Conservation (phyloP, 2,797 vertebrate genomes). For the Neopelma chrysocephalum region DNA sequence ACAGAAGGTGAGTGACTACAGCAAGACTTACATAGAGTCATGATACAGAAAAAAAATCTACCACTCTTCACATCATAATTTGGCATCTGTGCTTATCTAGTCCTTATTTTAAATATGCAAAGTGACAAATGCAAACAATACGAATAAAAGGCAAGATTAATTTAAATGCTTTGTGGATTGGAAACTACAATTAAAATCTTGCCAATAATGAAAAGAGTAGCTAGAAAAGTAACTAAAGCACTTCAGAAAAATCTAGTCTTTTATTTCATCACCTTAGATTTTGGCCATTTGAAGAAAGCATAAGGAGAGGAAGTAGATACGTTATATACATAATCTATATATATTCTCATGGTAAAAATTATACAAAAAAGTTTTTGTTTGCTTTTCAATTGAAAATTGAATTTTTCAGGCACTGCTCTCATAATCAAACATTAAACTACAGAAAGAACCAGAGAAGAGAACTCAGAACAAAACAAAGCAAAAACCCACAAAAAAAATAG, state of each 20-base stretch:
- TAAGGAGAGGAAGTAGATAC: background rate
- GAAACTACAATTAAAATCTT: constrained; percentile 3
- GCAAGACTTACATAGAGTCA: background rate
- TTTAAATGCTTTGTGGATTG: background rate
- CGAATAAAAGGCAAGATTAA: constrained; percentile 11
- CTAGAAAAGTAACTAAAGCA: background rate
- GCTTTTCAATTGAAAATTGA: background rate
- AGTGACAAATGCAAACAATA: constrained; percentile 19
- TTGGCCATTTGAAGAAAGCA: background rate
- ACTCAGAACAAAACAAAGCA: background rate
- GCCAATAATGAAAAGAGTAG: background rate
- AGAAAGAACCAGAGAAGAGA: background rate
- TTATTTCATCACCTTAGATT: background rate
- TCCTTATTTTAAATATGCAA: constrained; percentile 4
- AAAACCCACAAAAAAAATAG: background rate
- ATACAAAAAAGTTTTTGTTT: background rate
- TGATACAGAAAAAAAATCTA: background rate
- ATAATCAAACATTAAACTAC: background rate
- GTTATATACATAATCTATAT: background rate
- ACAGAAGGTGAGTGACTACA: constrained; percentile 10
- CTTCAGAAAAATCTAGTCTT: background rate
- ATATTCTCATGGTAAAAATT: background rate
- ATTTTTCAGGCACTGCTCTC: background rate
- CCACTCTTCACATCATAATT: background rate
- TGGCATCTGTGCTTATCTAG: background rate